Conservation (phyloP, 2,888 invertebrate species). For the Meteorus cinctellus region DNA sequence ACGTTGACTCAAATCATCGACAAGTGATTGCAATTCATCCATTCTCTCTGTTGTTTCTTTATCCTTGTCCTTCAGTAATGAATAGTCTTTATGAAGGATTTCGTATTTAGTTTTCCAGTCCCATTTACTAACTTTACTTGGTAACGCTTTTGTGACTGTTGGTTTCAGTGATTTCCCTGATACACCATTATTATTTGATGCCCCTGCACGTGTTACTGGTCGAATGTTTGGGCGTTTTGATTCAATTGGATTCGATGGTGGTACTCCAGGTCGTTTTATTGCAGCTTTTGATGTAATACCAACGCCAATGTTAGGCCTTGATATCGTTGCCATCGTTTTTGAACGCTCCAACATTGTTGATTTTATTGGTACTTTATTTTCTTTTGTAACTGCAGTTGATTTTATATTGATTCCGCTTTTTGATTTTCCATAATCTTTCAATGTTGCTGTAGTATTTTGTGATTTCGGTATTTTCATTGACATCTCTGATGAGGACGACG, state of each 20-base stretch:
- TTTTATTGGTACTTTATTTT: constrained; percentile 57
- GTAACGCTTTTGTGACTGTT: constrained; percentile 55
- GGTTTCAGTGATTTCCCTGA: constrained; percentile 58
- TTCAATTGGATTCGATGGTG: constrained; percentile 49
- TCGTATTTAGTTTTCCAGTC: constrained; percentile 67
- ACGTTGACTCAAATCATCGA: constrained; percentile 54
- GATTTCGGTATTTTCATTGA: constrained; percentile 41
- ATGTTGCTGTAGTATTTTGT: constrained; percentile 6
- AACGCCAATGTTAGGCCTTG: constrained; percentile 43
- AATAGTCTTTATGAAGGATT: constrained; percentile 74
- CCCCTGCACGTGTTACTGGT: constrained; percentile 47
- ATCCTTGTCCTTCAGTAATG: constrained; percentile 80
- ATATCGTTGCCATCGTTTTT: constrained; percentile 56
- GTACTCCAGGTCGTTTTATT: constrained; percentile 60
- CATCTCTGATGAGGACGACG: constrained; percentile 1
- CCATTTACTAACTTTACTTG: constrained; percentile 65
- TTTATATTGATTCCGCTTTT: constrained; percentile 9
- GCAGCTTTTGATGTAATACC: constrained; percentile 44
- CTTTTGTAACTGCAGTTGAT: constrained; percentile 47
- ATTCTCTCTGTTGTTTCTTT: constrained; percentile 75
- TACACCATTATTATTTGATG: constrained; percentile 25
- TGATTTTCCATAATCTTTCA: constrained; percentile 27
- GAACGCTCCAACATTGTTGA: constrained; percentile 52
- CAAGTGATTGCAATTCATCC: constrained; percentile 53
- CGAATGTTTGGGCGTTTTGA: constrained; percentile 58